Percentiles rank a stretch among this genome's conserved stretches.
Evolutionary conservation across 2,113 vertebrate genomes (phyloP).

Genomic region (Abramis brama): DNA sequence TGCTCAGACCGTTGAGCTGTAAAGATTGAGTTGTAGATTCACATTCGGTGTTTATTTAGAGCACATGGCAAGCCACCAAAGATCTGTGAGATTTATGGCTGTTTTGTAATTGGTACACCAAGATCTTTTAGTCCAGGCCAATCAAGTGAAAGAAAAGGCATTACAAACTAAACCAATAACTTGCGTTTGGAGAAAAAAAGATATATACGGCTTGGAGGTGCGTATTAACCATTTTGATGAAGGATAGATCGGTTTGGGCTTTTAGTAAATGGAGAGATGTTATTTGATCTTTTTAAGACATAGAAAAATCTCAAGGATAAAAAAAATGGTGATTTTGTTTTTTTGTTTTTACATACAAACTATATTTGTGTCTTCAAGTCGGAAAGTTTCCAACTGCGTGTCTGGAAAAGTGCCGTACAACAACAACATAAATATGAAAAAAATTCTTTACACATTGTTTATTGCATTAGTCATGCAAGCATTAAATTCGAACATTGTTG

Average conservation of each 20-base stretch:
- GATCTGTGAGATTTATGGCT: slow-evolving; percentile 23
- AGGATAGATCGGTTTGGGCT: not conserved
- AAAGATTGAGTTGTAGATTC: slow-evolving; percentile 26
- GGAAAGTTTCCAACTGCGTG: not conserved
- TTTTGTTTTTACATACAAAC: not conserved
- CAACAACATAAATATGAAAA: not conserved
- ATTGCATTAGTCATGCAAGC: not conserved
- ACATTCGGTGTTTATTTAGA: slow-evolving; percentile 16
- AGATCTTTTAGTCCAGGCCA: slow-evolving; percentile 1
- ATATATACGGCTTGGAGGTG: not conserved
- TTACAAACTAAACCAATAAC: not conserved
- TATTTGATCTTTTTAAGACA: not conserved
- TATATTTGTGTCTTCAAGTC: not conserved
- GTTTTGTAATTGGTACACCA: slow-evolving; percentile 17
- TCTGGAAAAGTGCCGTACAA: not conserved
- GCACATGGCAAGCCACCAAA: slow-evolving; percentile 13
- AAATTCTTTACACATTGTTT: not conserved
- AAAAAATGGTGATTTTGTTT: too few species aligned
- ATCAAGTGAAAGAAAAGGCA: slow-evolving; percentile 4
- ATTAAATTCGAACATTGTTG: not conserved
- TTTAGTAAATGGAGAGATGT: not conserved
- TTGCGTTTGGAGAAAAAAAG: not conserved
- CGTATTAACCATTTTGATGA: not conserved
- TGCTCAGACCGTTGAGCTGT: slow-evolving; percentile 20
- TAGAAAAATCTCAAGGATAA: not conserved